phyloP scores from a whole-genome alignment of 2,888 invertebrate species.

The Drosophila seclusa region DNA sequence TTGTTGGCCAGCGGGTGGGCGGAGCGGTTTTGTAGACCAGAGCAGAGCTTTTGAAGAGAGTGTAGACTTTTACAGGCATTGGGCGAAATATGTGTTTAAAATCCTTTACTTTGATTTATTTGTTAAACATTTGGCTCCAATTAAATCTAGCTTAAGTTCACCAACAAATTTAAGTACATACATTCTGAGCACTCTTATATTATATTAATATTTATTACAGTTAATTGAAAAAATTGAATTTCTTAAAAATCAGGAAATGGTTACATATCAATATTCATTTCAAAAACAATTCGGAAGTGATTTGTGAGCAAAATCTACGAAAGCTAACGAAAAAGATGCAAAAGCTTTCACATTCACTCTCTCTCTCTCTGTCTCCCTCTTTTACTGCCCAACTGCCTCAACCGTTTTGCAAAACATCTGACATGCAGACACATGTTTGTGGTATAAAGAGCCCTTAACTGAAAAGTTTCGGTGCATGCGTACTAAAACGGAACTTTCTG shows the following conservation, averaged over 20 bases:
- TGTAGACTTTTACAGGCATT: slow-evolving; percentile 51
- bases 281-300: neutral
- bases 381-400: neutral
- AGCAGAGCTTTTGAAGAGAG: slow-evolving; percentile 57
- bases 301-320: neutral
- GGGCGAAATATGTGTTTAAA: slow-evolving; percentile 5
- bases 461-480: slow-evolving; percentile 65
- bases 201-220: neutral
- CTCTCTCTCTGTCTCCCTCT: neutral
- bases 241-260: neutral
- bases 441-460: slow-evolving; percentile 16
- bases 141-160: neutral
- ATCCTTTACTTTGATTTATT: slow-evolving; percentile 23
- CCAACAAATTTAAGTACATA: neutral
- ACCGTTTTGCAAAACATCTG: slow-evolving; percentile 59
- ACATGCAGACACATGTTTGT: slow-evolving; percentile 64
- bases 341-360: neutral
- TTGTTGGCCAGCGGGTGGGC: slow-evolving; percentile 32
- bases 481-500: slow-evolving; percentile 60
- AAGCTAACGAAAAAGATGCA: neutral
- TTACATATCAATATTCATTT: neutral
- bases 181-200: neutral
- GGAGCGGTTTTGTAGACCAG: slow-evolving; percentile 13
- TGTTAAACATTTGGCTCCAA: neutral
- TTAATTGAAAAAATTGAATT: neutral